Base-by-base conservation (phyloP, 2,113 vertebrate species). In the Ameiurus melas region DNA sequence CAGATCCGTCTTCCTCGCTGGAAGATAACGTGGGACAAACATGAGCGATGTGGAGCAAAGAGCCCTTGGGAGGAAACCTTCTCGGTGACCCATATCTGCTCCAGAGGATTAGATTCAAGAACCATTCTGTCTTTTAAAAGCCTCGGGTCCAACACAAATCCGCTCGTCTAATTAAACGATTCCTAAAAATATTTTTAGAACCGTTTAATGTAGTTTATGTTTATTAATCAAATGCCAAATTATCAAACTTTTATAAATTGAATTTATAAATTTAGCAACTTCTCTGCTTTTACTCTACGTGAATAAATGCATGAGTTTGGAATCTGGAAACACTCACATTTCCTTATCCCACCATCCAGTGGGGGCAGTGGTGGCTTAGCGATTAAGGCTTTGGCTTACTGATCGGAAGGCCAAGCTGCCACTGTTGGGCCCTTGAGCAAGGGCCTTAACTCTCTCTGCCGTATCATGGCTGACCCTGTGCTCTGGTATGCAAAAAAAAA, bases 51-150 rank as follows among this genome's bases (percentile, higher is more conserved):
- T 62, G 80, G 80, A 83, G 57, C 79, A 39, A 19, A 43, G 86
- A 83, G 30, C 91, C 87, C 82, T 71, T 89, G 88, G 86, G 91
- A 91, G 62, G 78, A 64, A 81, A 83, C 85, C 88, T 83, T 82
- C 57, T 85, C 85, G 9, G 36, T 91, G 90, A 92, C 88, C 92
- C 90, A 89, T 82, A 90, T 90, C 88, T 90, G 89, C 85, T 80
- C 83, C 25, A 75, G 55, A 75, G 90, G 85, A 92, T 90, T 91
- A 89, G 83, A 89, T 87, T 87, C 51, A 51, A 84, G 91, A 71
- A 57, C 57, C 82, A 73, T 83, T 92, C 83, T 83, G 78, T 85
- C 55, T 73, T 62, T 73, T 51, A 62, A 86, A 70, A 82, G 57
- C 80, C n/a, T 83, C 17, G 0, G 57, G 53, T 73, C 27, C 58